A percentile compares a stretch with the other conserved stretches of the same genome.
Evolutionary conservation across 2,888 invertebrate genomes (phyloP).

Genomic region (Spisula solida): DNA sequence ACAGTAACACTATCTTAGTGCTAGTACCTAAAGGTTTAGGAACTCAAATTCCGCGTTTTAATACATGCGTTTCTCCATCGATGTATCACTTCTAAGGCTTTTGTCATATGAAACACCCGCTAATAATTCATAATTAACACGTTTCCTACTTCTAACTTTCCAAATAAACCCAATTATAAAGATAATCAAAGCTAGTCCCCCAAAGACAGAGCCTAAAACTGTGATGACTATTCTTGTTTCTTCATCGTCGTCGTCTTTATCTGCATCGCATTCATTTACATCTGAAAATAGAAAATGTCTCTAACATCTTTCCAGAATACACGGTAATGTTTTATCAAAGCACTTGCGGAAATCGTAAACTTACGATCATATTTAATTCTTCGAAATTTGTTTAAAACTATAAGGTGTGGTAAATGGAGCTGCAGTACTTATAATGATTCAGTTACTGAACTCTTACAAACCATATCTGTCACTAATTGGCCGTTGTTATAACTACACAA

Average conservation of each 20-base stretch:
- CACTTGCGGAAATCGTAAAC: too few relatives aligned
- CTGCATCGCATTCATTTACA: conserved; percentile 22
- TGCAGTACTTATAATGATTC: too few relatives aligned
- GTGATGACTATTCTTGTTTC: not conserved
- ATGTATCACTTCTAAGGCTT: conserved; percentile 7
- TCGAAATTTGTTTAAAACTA: too few relatives aligned
- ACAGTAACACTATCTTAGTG: too few relatives aligned
- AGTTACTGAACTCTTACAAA: too few relatives aligned
- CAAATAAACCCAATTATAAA: conserved; percentile 12
- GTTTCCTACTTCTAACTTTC: conserved; percentile 4
- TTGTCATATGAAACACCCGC: conserved; percentile 8
- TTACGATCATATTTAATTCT: too few relatives aligned
- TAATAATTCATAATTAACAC: not conserved
- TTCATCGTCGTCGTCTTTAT: not conserved
- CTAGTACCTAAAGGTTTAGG: not conserved
- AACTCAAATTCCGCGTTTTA: not conserved
- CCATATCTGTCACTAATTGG: too few relatives aligned
- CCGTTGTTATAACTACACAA: too few relatives aligned
- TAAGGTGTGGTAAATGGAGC: too few relatives aligned
- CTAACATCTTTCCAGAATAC: too few relatives aligned
- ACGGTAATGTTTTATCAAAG: too few relatives aligned
- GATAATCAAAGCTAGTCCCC: conserved; percentile 28
- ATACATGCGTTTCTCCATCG: conserved; percentile 8
- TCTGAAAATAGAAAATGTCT: not conserved
- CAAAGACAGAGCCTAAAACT: conserved; percentile 29